These are phyloP conservation scores for Stercorarius parasiticus DNA, from an alignment of 2,113 vertebrate genomes.

Conservation along the genomic window DNA sequence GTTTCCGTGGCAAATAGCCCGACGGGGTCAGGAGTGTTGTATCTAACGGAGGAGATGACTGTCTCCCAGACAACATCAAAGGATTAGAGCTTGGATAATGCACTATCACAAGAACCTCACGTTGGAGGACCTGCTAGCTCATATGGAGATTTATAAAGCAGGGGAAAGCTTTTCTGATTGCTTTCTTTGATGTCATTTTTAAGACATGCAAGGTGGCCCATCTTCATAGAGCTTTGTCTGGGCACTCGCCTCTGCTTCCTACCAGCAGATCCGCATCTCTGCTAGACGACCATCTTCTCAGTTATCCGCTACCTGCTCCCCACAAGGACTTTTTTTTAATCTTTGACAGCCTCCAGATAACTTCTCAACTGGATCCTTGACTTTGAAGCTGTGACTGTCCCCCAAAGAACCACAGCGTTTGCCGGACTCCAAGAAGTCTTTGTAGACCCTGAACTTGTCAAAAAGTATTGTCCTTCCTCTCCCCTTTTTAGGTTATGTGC, in stretches of 20 bases:
- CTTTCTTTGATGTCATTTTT: not conserved
- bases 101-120: not conserved
- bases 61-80: not conserved
- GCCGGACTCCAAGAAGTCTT: constrained; percentile 3
- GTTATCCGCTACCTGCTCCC: not conserved
- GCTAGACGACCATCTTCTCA: not conserved
- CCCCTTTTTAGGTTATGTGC: not conserved
- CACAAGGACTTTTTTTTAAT: not conserved
- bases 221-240: not conserved
- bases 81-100: not conserved
- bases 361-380: not conserved
- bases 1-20: not conserved
- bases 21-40: not conserved
- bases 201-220: rapidly evolving
- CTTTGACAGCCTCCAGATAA: not conserved
- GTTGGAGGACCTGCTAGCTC: not conserved
- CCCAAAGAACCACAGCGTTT: not conserved
- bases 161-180: not conserved
- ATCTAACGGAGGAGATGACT: not conserved
- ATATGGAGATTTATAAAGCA: not conserved
- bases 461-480: not conserved
- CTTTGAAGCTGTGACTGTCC: not conserved
- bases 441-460: not conserved
- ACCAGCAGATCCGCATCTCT: not conserved
- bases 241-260: not conserved